These are phyloP conservation scores for Ploceus nigricollis DNA, from an alignment of 2,113 vertebrate genomes.

Conservation along the genomic window DNA sequence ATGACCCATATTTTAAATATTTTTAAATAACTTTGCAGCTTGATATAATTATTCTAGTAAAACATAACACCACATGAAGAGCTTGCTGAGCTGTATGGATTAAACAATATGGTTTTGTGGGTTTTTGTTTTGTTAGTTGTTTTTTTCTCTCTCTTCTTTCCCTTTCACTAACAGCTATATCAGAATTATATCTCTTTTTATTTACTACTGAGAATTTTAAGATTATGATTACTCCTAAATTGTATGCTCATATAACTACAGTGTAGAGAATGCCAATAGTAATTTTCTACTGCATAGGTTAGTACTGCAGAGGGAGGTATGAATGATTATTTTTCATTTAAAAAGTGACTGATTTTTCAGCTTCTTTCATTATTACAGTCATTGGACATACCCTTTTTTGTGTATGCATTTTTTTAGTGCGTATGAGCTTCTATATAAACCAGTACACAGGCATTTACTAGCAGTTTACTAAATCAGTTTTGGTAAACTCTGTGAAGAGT, in stretches of 20 bases:
- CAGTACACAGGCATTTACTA: not conserved
- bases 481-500: not conserved
- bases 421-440: not conserved
- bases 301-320: not conserved
- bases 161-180: not conserved
- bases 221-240: not conserved
- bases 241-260: not conserved
- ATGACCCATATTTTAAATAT: not conserved
- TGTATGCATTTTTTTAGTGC: not conserved
- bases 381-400: not conserved
- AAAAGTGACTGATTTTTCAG: not conserved
- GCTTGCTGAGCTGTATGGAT: not conserved
- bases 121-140: accelerated
- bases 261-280: not conserved
- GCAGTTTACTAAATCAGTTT: not conserved
- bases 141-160: not conserved
- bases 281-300: not conserved
- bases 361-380: not conserved
- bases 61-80: not conserved
- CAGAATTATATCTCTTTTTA: not conserved
- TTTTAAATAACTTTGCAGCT: not conserved
- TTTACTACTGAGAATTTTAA: not conserved
- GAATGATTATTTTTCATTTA: not conserved
- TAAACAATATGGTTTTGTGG: not conserved
- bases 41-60: not conserved